Base-by-base conservation (phyloP, 2,797 vertebrate species). In the Leucoraja ocellata region DNA sequence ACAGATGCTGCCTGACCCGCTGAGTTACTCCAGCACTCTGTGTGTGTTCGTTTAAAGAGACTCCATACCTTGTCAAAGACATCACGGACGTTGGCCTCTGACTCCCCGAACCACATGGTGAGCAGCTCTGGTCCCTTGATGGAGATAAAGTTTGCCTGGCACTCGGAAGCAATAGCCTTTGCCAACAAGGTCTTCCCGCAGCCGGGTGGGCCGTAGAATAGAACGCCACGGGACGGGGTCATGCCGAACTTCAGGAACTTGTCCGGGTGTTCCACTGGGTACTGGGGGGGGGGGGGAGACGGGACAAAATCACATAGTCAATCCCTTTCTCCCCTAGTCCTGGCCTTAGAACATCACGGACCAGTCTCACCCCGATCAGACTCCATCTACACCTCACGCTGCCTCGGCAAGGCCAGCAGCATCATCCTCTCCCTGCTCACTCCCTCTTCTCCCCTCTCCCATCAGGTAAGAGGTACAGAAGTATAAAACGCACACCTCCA, bases 241-340 rank as follows among this genome's bases (percentile, higher is more conserved):
- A 96, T 96, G 54, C 95, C 95, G 91, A 96, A 96, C 93, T 96
- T 96, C 90, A 96, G 93, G 78, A 96, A 96, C 93, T 96, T 96
- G 18, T 96, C 95, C 3, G 95, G 95, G 93, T 95, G 95, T 90
- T 95, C 95, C 88, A 96, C 95, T 0, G 95, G 95, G 93, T 95
- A 96, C 95, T 96, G 80, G 0, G 71, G 32, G 32, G 0, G 32
- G 32, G 32, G 32, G 32, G 32, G 32, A 32, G 73, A 8, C n/a
- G n/a, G n/a, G n/a, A n/a, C 73, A 58, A 63, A 36, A 2, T 0
- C 1, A 5, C 0, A 4, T 18, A 65, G 14, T 65, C 11, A 86
- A 18, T 65, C 28, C 81, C n/a, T 3, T 54, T n/a, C 14, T 54
- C 28, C 25, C 13, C 81, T 25, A 5, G 8, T 58, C 54, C 81